These are phyloP conservation scores for Saccostrea glomerata DNA, from an alignment of 1,140 invertebrate genomes.

Conservation along the genomic window DNA sequence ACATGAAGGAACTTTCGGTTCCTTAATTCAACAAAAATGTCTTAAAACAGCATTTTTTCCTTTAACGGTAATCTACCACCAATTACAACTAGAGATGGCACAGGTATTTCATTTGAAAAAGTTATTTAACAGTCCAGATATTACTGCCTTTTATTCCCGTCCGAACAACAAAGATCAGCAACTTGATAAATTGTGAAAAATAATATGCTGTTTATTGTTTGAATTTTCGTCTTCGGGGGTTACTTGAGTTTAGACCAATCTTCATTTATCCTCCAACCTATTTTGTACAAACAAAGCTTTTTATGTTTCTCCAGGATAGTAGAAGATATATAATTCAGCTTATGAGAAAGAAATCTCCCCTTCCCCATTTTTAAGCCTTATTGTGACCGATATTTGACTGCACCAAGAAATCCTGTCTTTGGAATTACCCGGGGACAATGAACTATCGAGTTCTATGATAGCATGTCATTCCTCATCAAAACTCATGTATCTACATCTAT, in stretches of 20 bases:
- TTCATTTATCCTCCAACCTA: neutral
- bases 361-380: neutral
- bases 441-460: neutral
- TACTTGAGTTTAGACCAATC: neutral
- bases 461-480: slow-evolving; percentile 10
- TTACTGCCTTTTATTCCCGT: slow-evolving; percentile 7
- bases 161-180: neutral
- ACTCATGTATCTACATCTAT: slow-evolving; percentile 11
- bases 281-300: slow-evolving; percentile 32
- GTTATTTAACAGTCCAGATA: neutral
- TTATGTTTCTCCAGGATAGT: slow-evolving; percentile 21
- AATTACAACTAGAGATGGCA: neutral
- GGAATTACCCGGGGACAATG: slow-evolving; percentile 3
- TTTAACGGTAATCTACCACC: neutral
- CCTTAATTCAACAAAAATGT: neutral
- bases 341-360: slow-evolving; percentile 18
- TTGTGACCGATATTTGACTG: slow-evolving; percentile 12
- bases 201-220: neutral
- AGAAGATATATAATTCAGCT: slow-evolving; percentile 28
- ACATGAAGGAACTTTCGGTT: neutral
- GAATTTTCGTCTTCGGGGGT: neutral
- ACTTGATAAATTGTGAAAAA: slow-evolving; percentile 24
- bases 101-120: slow-evolving; percentile 4
- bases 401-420: slow-evolving; percentile 14
- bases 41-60: neutral